Evolutionary conservation across 2,888 invertebrate genomes (phyloP), one percentile per base, ranked within the genome.

Genomic region (Orchesellides sinensis): DNA sequence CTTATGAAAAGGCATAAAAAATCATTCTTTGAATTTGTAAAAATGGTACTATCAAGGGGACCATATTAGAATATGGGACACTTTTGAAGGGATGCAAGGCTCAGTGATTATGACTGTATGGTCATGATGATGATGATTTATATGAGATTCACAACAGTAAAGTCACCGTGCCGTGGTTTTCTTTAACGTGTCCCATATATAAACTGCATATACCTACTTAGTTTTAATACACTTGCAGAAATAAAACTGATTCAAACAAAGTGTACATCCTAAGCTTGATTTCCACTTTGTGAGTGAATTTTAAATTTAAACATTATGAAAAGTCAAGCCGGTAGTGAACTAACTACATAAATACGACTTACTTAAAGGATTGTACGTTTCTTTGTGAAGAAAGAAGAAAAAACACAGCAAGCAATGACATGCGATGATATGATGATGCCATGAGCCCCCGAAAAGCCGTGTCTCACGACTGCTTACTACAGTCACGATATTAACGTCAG

Each of bases 391-490:
- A 56, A 12, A 6, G 56, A 59, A 10, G 2, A 32, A 29, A 19
- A 40, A 14, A 65, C 29, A 61, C 61, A 29, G 73, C 29, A 45
- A 69, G 66, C 63, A 81, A 49, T 81, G 73, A 81, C 81, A 81
- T 65, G 80, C 56, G 66, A 70, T 69, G 59, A 35, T 35, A 19
- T 35, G 63, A 52, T 59, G 69, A 69, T 78, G 29, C 27, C 52
- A 73, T 68, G 75, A 68, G 61, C 74, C 68, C 61, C 68, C 66
- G 35, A 81, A 80, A 81, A 81, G 68, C 74, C 81, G 73, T 74
- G 81, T 74, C 80, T 80, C 81, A 81, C 81, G 81, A 74, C 56
- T 79, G 49, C 40, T 47, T 45, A 54, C 27, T 23, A 52, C 17
- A 74, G 81, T 81, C 81, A 81, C 81, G 81, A 81, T 61, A 69